Conservation (phyloP, 2,797 vertebrate genomes). For the Onychomys arenicola region DNA sequence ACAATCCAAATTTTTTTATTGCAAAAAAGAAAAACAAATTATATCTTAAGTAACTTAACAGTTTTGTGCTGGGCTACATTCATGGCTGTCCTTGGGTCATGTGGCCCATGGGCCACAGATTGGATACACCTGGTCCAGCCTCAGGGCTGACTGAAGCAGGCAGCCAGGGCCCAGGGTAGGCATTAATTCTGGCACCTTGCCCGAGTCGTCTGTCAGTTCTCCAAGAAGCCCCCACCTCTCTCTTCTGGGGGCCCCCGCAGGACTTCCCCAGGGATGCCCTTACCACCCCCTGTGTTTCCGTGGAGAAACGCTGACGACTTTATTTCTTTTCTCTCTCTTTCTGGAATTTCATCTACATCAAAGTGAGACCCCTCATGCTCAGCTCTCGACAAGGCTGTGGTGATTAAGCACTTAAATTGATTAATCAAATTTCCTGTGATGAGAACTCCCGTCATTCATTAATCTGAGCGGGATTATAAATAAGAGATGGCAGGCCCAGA, state of each 20-base stretch:
- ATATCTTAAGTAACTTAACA: background rate
- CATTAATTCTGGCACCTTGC: background rate
- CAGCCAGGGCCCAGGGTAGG: background rate
- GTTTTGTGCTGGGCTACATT: background rate
- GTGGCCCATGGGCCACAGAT: background rate
- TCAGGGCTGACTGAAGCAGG: background rate
- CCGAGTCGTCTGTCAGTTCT: background rate
- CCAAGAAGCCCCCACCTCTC: conserved; percentile 1
- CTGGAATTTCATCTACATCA: conserved; percentile 83
- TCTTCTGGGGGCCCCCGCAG: conserved; percentile 68
- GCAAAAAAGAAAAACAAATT: background rate
- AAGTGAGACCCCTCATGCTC: conserved; percentile 80
- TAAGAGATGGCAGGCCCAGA: conserved; percentile 89
- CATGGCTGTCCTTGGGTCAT: background rate
- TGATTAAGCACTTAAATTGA: conserved; percentile 92
- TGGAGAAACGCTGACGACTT: conserved; percentile 62
- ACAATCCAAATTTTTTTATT: background rate
- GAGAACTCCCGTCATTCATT: conserved; percentile 91
- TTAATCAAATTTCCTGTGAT: conserved; percentile 92
- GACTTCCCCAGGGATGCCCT: background rate
- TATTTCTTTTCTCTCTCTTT: conserved; percentile 39
- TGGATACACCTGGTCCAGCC: background rate
- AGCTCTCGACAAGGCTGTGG: conserved; percentile 83
- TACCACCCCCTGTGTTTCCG: background rate
- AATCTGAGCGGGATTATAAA: conserved; percentile 91